These are phyloP conservation scores for Scrobipalpa atriplicella DNA, from an alignment of 2,888 invertebrate genomes.

Conservation along the genomic window DNA sequence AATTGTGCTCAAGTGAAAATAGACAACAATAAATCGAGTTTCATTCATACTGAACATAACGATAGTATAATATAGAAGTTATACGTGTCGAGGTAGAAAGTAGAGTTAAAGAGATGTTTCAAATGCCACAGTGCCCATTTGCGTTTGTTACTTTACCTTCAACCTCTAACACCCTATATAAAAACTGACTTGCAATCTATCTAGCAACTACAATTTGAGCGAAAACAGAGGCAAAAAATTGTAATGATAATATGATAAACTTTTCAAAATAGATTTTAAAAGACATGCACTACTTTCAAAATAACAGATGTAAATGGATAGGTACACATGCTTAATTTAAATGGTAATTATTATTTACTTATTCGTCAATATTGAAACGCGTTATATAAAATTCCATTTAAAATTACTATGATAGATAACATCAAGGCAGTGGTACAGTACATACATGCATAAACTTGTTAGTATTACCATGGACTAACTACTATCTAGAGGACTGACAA, in stretches of 20 bases:
- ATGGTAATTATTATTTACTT: conserved; percentile 44
- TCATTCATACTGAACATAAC: conserved; percentile 26
- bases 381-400: conserved; percentile 57
- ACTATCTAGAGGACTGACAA: too few species aligned
- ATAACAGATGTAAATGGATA: conserved; percentile 43
- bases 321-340: conserved; percentile 35
- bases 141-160: neutral
- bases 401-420: conserved; percentile 62
- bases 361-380: conserved; percentile 56
- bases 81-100: neutral
- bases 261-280: conserved; percentile 4
- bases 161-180: neutral
- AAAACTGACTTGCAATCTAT: neutral
- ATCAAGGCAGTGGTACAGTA: conserved; percentile 69
- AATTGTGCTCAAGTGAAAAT: conserved; percentile 56
- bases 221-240: conserved; percentile 32
- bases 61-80: neutral
- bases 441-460: conserved; percentile 56
- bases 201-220: conserved; percentile 32
- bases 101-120: too few species aligned
- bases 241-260: neutral
- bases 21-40: conserved; percentile 40
- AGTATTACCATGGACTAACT: too few species aligned
- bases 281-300: neutral
- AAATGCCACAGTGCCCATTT: too few species aligned